Base-by-base conservation (phyloP, 2,797 vertebrate species). In the Paratrypauchen microcephalus region DNA sequence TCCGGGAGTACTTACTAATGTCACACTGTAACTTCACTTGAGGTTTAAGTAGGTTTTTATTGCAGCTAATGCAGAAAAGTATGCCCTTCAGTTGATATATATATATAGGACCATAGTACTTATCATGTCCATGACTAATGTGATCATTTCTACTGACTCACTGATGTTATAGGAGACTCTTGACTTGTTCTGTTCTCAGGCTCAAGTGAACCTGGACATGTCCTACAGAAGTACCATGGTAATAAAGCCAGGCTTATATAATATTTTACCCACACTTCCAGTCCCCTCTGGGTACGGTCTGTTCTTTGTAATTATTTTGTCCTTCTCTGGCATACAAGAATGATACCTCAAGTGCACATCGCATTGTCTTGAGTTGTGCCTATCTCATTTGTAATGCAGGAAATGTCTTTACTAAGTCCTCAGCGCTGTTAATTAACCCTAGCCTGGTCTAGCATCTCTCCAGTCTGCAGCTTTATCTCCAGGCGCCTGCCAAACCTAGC, bases 341-440 rank as follows among this genome's bases (percentile, higher is more conserved):
- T 11, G 3, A 41, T 59, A 30, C 8, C 48, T 18, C 6, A 71
- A 64, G 30, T 39, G 39, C 28, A 12, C 18, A 16, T 4, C 26
- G 24, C 21, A 50, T n/a, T 11, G 21, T 45, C 39, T 70, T 63
- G 72, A 67, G 41, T 65, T 30, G 64, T 52, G 70, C 47, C 58
- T 55, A n/a, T 63, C 74, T 83, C 82, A 83, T 91, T 91, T 88
- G 76, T 84, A 88, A 88, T 87, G 70, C 68, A 82, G 73, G 87
- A 83, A 80, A 69, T 47, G 57, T 80, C 77, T 83, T 71, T 81
- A 79, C 52, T 16, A 56, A 81, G 83, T 78, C 66, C 36, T 23
- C 60, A 9, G 62, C 83, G 77, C 79, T 88, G 81, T 90, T 90
- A 87, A 93, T 91, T 89, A 91, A 91, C 88, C 86, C 86, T 81